Percentiles rank a stretch among this genome's conserved stretches.
phyloP scores from a whole-genome alignment of 2,888 invertebrate species.

The Sepioteuthis lessoniana region DNA sequence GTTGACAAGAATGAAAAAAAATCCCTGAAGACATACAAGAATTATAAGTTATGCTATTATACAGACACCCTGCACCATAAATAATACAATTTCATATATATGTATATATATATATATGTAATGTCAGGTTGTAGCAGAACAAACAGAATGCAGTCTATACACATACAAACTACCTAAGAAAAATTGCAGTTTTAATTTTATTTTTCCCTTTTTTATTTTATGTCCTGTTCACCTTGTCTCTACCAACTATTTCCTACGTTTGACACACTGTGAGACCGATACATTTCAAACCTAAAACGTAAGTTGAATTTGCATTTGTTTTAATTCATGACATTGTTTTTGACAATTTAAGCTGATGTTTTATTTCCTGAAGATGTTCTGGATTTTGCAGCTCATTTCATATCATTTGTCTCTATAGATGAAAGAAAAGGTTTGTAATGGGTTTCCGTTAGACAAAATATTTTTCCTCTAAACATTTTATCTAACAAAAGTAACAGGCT shows the following conservation, averaged over 20 bases:
- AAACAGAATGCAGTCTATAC: neutral
- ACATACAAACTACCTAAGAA: neutral
- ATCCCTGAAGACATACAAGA: too few relatives aligned
- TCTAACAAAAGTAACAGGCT: too few relatives aligned
- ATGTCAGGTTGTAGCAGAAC: too few relatives aligned
- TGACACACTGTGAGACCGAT: neutral
- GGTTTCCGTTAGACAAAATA: too few relatives aligned
- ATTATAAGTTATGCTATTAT: too few relatives aligned
- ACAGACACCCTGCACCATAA: too few relatives aligned
- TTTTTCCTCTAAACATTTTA: too few relatives aligned
- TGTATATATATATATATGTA: too few relatives aligned
- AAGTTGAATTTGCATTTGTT: neutral
- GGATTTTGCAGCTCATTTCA: neutral
- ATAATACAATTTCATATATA: too few relatives aligned
- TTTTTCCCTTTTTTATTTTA: neutral
- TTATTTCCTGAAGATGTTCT: neutral
- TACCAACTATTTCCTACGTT: neutral
- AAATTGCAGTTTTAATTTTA: neutral
- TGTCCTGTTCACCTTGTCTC: constrained; percentile 19
- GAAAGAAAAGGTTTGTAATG: too few relatives aligned
- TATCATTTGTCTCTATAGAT: neutral
- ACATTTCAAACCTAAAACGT: neutral
- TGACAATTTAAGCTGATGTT: neutral
- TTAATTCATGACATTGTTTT: neutral
- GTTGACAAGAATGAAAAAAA: too few relatives aligned